Evolutionary conservation across 2,797 vertebrate genomes (phyloP).

Genomic region (Sebastes jordani): DNA sequence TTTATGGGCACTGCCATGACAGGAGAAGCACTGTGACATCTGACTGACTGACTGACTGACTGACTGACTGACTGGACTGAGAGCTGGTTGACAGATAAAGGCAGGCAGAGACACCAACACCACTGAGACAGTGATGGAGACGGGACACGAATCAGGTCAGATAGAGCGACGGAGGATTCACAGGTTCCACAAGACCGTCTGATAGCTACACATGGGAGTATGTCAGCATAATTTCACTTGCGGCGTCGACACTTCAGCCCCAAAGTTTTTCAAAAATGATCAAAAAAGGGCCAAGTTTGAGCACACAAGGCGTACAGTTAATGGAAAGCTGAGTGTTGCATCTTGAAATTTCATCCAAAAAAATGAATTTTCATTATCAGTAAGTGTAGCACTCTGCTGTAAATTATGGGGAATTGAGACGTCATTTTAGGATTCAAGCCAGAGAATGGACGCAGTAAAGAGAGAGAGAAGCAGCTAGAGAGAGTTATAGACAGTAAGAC

Average conservation of each 20-base stretch:
- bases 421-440: slow-evolving; percentile 51
- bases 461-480: slow-evolving; percentile 1
- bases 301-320: slow-evolving; percentile 13
- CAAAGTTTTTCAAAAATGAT: slow-evolving; percentile 49
- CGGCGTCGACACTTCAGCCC: slow-evolving; percentile 14
- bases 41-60: slow-evolving; percentile 50
- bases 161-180: slow-evolving; percentile 21
- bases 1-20: slow-evolving; percentile 73
- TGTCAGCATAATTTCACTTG: slow-evolving; percentile 29
- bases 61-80: slow-evolving; percentile 41
- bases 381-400: slow-evolving; percentile 49
- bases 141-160: slow-evolving; percentile 30
- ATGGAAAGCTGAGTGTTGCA: slow-evolving; percentile 27
- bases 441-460: slow-evolving; percentile 26
- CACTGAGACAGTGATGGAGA: slow-evolving; percentile 49
- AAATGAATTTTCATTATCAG: slow-evolving; percentile 46
- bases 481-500: slow-evolving; percentile 41
- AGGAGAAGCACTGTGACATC: slow-evolving; percentile 55
- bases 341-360: slow-evolving; percentile 37
- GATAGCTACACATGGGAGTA: slow-evolving; percentile 9
- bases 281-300: slow-evolving; percentile 34
- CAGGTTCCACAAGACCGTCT: slow-evolving; percentile 3
- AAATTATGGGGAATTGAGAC: slow-evolving; percentile 57
- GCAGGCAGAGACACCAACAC: slow-evolving; percentile 47
- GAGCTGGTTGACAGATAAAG: slow-evolving; percentile 55